Evolutionary conservation across 2,797 vertebrate genomes (phyloP), one percentile per base, ranked within the genome.

Genomic region (Discoglossus pictus): DNA sequence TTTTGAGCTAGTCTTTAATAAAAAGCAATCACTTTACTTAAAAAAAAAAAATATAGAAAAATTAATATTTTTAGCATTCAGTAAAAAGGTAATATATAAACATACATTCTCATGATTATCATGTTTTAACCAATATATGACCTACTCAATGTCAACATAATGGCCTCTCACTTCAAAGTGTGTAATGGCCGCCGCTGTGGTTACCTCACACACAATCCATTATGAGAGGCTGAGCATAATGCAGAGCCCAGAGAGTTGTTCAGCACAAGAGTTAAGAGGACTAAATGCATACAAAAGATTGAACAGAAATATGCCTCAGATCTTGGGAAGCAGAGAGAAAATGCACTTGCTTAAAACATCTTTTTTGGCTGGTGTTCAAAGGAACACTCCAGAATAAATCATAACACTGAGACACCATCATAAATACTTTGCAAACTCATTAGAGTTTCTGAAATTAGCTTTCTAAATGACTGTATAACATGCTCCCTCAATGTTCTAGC

Each of bases 371-470:
- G 2, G 18, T 35, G 52, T 71, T 64, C 68, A 71, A 71, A 58
- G 25, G 68, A 71, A 71, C 68, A 71, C 60, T 63, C 58, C 50
- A 63, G 46, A 34, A 64, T 64, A 71, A 71, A 71, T 64, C 68
- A 64, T 56, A 64, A 63, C 52, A 71, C 53, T 10, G 52, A 71
- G 52, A 50, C 52, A 51, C 60, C 52, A 71, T 71, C 52, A 71
- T 71, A 64, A 71, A 71, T 71, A 71, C 68, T 58, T 64, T 43
- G 60, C 52, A 64, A 71, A 64, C 60, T 63, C 68, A 64, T 71
- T 71, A 71, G 52, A 50, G 52, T 51, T 58, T 58, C 68, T 64
- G 52, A 71, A 71, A 71, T 71, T 64, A 71, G 52, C 60, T 53
- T 64, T 47, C 60, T 64, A 64, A 64, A 58, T 58, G 52, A 71